phyloP scores from a whole-genome alignment of 1,140 invertebrate genomes.

The Drosophila pseudoobscura region DNA sequence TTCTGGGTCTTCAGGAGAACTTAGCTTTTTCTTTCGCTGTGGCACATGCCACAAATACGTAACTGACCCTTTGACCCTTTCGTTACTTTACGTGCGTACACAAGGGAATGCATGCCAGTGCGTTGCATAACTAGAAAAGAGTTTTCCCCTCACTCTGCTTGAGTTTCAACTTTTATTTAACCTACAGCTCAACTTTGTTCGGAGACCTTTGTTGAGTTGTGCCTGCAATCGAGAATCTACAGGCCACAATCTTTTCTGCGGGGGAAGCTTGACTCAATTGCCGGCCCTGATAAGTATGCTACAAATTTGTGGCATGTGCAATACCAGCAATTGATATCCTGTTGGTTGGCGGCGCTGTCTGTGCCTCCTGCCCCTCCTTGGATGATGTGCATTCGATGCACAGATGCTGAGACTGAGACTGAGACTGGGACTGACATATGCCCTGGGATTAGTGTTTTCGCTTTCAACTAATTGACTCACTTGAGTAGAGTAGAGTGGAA shows the following conservation, averaged over 20 bases:
- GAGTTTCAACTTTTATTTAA: no score
- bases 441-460: not conserved
- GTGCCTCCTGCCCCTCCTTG: no score
- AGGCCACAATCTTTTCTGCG: no score
- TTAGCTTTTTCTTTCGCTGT: no score
- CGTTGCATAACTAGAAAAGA: no score
- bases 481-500: not conserved
- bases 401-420: not conserved
- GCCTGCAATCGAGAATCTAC: not conserved
- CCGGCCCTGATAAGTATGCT: slow-evolving; percentile 45
- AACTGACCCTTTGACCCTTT: no score
- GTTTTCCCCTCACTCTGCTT: no score
- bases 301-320: slow-evolving; percentile 18
- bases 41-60: no score
- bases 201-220: not conserved
- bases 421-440: not conserved
- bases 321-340: slow-evolving; percentile 31
- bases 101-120: no score
- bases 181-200: not conserved
- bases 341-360: not conserved
- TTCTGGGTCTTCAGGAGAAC: no score
- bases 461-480: slow-evolving; percentile 25
- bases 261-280: slow-evolving; percentile 21
- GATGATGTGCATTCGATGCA: not conserved
- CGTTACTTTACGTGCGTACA: no score